Percentiles rank a stretch among this genome's conserved stretches.
phyloP scores from a whole-genome alignment of 1,140 invertebrate species.

The Semibalanus balanoides region DNA sequence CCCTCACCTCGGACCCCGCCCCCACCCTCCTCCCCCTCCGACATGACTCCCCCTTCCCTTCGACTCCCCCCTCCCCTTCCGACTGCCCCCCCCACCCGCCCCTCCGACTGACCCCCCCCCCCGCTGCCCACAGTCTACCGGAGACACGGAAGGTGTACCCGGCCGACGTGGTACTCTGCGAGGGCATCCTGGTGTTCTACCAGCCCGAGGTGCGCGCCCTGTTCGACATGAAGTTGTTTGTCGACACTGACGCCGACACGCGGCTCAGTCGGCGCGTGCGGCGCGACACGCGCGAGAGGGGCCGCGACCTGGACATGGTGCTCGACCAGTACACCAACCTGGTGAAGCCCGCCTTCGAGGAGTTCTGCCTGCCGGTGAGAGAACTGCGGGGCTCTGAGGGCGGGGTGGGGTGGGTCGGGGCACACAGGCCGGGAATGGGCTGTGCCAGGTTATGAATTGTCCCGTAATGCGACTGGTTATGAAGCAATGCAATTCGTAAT shows the following conservation, averaged over 20 bases:
- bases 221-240: constrained; percentile 98
- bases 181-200: constrained; percentile 97
- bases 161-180: constrained; percentile 94
- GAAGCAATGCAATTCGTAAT: too few relatives aligned
- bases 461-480: too few relatives aligned
- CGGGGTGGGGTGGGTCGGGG: too few relatives aligned
- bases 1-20: too few relatives aligned
- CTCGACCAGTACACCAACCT: constrained; percentile 93
- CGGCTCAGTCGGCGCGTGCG: constrained; percentile 87
- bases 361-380: constrained; percentile 91
- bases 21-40: too few relatives aligned
- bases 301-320: constrained; percentile 83
- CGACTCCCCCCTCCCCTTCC: too few relatives aligned
- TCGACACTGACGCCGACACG: constrained; percentile 97
- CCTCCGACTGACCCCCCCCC: too few relatives aligned
- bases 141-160: constrained; percentile 62
- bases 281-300: constrained; percentile 84
- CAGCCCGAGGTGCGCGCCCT: constrained; percentile 83
- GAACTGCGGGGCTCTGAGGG: too few relatives aligned
- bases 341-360: constrained; percentile 97
- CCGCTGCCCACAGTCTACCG: not conserved
- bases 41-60: too few relatives aligned
- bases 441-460: too few relatives aligned
- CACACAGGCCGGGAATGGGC: too few relatives aligned
- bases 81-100: too few relatives aligned